A percentile compares a stretch with the other conserved stretches of the same genome.
Conservation (phyloP, 2,113 vertebrate genomes). For the Numenius arquata region DNA sequence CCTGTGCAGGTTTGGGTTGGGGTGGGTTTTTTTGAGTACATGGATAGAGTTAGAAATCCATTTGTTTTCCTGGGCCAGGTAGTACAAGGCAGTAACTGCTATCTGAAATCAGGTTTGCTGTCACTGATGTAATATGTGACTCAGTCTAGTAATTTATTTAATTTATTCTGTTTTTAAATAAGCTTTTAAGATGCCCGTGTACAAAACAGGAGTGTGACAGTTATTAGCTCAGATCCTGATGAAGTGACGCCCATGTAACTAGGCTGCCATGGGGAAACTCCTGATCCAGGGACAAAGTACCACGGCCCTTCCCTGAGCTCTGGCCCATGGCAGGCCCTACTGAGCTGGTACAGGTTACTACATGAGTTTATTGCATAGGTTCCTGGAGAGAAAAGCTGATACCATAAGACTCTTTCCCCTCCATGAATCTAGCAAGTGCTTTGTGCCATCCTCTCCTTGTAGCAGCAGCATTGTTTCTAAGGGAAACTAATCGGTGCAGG, state of each 20-base stretch:
- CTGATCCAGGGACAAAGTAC: not conserved
- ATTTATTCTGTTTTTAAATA: slow-evolving; percentile 24
- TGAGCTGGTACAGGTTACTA: not conserved
- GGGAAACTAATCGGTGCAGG: not conserved
- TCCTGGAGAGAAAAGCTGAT: not conserved
- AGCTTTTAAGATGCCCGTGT: not conserved
- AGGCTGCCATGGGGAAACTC: accelerated
- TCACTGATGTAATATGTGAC: not conserved
- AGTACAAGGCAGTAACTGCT: not conserved
- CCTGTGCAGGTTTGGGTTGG: not conserved
- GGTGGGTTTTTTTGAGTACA: not conserved
- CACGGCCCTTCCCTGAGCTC: accelerated
- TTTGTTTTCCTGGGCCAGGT: not conserved
- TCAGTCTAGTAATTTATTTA: not conserved
- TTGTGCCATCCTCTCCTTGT: not conserved
- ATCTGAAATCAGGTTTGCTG: not conserved
- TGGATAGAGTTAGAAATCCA: not conserved
- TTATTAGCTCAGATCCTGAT: not conserved
- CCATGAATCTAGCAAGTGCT: not conserved
- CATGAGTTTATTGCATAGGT: not conserved
- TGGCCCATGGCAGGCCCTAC: not conserved
- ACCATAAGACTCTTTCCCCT: not conserved
- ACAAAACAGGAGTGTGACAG: not conserved
- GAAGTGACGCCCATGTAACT: not conserved
- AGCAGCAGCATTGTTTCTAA: slow-evolving; percentile 21